These are phyloP conservation scores for Vireo griseus DNA, from an alignment of 2,797 vertebrate species.

Conservation along the genomic window DNA sequence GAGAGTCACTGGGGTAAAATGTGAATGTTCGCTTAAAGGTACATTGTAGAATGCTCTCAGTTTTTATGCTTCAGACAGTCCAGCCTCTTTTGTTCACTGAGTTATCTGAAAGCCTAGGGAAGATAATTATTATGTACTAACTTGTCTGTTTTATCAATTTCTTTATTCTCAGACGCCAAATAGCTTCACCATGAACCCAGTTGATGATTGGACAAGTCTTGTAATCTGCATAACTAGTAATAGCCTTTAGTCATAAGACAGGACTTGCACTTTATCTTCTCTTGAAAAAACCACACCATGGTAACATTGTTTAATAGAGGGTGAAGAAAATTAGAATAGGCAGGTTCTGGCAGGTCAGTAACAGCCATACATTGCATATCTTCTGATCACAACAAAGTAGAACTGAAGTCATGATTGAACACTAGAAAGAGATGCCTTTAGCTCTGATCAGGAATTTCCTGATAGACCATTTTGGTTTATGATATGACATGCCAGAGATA, in stretches of 20 bases:
- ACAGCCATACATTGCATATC: not conserved
- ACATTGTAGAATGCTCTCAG: not conserved
- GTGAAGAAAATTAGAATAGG: not conserved
- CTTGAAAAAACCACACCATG: accelerated
- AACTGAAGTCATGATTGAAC: not conserved
- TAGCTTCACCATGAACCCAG: not conserved
- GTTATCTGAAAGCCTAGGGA: not conserved
- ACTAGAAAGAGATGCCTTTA: not conserved
- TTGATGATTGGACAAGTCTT: not conserved
- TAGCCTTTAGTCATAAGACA: not conserved
- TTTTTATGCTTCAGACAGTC: not conserved
- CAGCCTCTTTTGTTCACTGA: not conserved
- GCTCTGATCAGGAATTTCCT: not conserved
- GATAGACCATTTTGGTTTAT: not conserved
- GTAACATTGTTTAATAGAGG: not conserved
- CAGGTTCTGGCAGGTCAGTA: not conserved
- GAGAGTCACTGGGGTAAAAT: not conserved
- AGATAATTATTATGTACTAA: not conserved
- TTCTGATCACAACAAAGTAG: not conserved
- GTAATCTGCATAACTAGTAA: not conserved
- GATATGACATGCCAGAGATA: not conserved
- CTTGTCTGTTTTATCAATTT: not conserved
- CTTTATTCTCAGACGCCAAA: not conserved
- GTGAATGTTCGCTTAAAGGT: not conserved
- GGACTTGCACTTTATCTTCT: not conserved